A percentile compares a stretch with the other conserved stretches of the same genome.
phyloP scores from a whole-genome alignment of 1,140 invertebrate genomes.

The Steinernema khuongi region DNA sequence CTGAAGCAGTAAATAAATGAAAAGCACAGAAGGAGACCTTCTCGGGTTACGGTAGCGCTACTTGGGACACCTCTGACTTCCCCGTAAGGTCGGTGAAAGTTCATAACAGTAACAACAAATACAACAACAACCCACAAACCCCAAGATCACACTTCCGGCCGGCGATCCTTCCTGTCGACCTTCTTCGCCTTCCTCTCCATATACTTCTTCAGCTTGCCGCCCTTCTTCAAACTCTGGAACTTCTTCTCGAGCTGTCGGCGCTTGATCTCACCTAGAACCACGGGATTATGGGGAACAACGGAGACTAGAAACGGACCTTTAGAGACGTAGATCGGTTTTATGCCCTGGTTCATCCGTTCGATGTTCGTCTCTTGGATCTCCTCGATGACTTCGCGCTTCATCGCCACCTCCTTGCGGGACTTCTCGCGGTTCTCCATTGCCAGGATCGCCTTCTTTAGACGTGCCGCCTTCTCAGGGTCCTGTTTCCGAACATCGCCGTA shows the following conservation, averaged over 20 bases:
- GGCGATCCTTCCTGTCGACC: conserved; percentile 56
- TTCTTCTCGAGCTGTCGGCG: conserved; percentile 68
- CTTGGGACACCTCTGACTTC: background rate
- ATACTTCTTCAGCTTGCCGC: conserved; percentile 71
- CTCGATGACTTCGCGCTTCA: conserved; percentile 63
- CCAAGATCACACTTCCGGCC: background rate
- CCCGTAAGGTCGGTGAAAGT: background rate
- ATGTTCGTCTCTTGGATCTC: conserved; percentile 65
- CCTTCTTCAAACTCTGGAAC: conserved; percentile 70
- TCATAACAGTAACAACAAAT: background rate
- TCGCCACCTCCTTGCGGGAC: conserved; percentile 60
- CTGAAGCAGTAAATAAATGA: background rate
- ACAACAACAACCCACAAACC: too few relatives aligned
- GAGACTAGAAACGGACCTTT: conserved; percentile 68
- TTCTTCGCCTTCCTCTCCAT: conserved; percentile 71
- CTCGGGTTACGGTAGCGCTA: background rate
- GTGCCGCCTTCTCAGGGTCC: conserved; percentile 66
- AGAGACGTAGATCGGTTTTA: conserved; percentile 70
- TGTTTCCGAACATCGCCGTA: conserved; percentile 62
- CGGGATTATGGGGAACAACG: background rate
- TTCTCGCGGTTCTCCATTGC: conserved; percentile 63
- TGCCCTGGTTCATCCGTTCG: conserved; percentile 66
- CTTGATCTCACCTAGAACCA: conserved; percentile 67
- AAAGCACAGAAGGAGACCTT: background rate
- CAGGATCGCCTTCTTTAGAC: conserved; percentile 71